Conservation (phyloP, 2,113 vertebrate species). For the Zingel zingel region DNA sequence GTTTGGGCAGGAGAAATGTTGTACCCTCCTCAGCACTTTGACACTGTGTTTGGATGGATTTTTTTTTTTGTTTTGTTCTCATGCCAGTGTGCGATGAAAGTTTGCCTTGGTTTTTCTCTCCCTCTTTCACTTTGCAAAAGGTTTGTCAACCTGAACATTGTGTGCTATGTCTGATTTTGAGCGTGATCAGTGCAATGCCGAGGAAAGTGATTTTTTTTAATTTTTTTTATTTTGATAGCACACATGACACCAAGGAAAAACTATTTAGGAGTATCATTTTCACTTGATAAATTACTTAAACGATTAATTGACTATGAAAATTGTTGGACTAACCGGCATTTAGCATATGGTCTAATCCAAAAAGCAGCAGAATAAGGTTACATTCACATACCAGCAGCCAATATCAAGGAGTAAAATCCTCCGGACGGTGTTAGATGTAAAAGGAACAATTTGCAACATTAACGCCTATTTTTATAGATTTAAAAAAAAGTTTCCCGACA, state of each 20-base stretch:
- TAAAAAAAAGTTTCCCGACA: background rate
- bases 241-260: background rate
- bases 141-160: conserved; percentile 19
- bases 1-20: conserved; percentile 26
- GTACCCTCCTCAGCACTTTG: conserved; percentile 21
- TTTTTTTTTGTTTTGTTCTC: conserved; percentile 3
- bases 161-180: conserved; percentile 14
- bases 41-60: conserved; percentile 23
- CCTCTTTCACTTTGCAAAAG: conserved; percentile 21
- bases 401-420: background rate
- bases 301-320: background rate
- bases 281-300: background rate
- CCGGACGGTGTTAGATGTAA: background rate
- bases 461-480: background rate
- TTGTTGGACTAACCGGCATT: background rate
- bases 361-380: background rate
- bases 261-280: background rate
- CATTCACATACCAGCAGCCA: background rate
- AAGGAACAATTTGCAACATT: background rate
- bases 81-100: conserved; percentile 13
- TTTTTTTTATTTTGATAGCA: background rate
- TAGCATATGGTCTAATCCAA: background rate
- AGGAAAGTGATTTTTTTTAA: background rate
- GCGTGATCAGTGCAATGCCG: background rate
- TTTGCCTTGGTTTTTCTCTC: conserved; percentile 16